Evolutionary conservation across 2,888 invertebrate genomes (phyloP).

Genomic region (Cerastis leucographa): DNA sequence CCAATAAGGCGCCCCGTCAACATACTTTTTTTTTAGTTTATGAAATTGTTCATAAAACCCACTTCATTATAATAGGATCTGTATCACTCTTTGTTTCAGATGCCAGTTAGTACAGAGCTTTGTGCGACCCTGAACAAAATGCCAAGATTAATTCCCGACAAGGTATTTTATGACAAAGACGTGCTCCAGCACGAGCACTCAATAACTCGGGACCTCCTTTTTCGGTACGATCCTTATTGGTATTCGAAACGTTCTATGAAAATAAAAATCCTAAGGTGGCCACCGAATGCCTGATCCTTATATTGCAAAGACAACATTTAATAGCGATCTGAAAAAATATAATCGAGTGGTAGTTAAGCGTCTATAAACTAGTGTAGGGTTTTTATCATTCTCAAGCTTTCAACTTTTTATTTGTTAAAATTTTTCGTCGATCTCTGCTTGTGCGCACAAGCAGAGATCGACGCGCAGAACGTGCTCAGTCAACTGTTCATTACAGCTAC

Average conservation of each 20-base stretch:
- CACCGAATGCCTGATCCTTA: slow-evolving; percentile 85
- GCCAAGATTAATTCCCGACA: slow-evolving; percentile 84
- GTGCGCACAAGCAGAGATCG: slow-evolving; percentile 34
- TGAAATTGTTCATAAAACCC: slow-evolving; percentile 79
- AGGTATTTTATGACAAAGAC: slow-evolving; percentile 81
- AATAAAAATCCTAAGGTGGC: slow-evolving; percentile 85
- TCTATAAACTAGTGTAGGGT: slow-evolving; percentile 80
- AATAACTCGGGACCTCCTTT: slow-evolving; percentile 80
- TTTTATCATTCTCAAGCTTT: slow-evolving; percentile 72
- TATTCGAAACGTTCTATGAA: slow-evolving; percentile 82
- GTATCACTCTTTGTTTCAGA: slow-evolving; percentile 76
- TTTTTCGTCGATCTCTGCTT: too few species aligned
- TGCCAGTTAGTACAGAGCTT: slow-evolving; percentile 65
- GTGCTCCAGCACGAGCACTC: slow-evolving; percentile 80
- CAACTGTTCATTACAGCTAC: slow-evolving; percentile 61
- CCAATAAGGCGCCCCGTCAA: slow-evolving; percentile 87
- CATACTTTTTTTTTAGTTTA: slow-evolving; percentile 84
- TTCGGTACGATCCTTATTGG: slow-evolving; percentile 83
- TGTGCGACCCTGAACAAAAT: slow-evolving; percentile 82
- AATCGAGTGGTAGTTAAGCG: slow-evolving; percentile 74
- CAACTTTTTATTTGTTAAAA: slow-evolving; percentile 71
- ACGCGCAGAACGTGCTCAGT: slow-evolving; percentile 42
- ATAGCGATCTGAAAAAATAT: slow-evolving; percentile 80
- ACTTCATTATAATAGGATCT: slow-evolving; percentile 81
- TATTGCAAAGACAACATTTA: slow-evolving; percentile 86